phyloP scores from a whole-genome alignment of 2,888 invertebrate species.

The Prosapia bicincta region DNA sequence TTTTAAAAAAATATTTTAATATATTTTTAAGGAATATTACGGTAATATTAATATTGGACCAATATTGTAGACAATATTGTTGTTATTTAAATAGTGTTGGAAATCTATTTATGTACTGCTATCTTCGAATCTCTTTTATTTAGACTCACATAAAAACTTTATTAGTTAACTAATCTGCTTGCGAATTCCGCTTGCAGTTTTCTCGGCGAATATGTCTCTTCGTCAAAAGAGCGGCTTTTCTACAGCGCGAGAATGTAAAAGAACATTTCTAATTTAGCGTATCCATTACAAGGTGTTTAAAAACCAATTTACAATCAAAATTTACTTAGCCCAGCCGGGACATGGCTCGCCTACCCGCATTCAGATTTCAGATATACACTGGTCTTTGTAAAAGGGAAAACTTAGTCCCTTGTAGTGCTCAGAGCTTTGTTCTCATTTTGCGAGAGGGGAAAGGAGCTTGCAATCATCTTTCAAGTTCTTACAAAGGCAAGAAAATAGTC shows the following conservation, averaged over 20 bases:
- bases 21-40: no score
- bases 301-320: neutral
- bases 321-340: neutral
- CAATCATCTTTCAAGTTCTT: neutral
- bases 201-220: neutral
- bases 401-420: neutral
- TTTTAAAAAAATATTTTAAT: no score
- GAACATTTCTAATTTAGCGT: neutral
- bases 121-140: no score
- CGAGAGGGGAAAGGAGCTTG: neutral
- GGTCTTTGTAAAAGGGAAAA: neutral
- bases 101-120: no score
- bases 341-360: neutral
- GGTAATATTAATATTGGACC: no score
- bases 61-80: no score
- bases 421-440: neutral
- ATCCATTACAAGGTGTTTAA: neutral
- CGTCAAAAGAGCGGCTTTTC: neutral
- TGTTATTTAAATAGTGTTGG: no score
- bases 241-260: neutral
- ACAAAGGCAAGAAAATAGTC: neutral
- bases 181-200: no score
- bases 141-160: no score
- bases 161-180: no score
- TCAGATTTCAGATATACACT: neutral